Evolutionary conservation across 2,113 vertebrate species (phyloP).

Genomic region (Alosa alosa): DNA sequence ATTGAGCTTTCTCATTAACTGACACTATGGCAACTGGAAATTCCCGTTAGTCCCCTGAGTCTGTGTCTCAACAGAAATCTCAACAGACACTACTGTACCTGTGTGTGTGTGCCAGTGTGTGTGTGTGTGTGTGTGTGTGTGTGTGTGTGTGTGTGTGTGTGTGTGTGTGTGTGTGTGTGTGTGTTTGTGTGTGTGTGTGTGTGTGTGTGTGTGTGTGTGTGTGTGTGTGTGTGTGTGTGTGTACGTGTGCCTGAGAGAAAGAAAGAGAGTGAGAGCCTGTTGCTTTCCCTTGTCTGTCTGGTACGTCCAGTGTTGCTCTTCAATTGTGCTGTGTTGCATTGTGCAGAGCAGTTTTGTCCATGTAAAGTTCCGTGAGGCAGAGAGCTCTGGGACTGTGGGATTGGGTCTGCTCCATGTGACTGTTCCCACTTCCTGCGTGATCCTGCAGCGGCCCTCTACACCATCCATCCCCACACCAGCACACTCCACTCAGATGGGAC

Average conservation of each 20-base stretch:
- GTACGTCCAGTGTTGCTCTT: not conserved
- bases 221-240: constrained; percentile 20
- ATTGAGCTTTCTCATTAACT: not conserved
- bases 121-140: not conserved
- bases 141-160: constrained; percentile 10
- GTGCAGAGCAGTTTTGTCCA: not conserved
- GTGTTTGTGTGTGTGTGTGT: not conserved
- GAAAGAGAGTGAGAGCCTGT: not conserved
- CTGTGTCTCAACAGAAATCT: constrained; percentile 24
- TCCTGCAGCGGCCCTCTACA: not conserved
- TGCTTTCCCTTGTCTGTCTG: not conserved
- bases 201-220: constrained; percentile 19
- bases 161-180: constrained; percentile 1
- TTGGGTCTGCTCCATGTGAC: not conserved
- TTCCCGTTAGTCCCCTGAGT: constrained; percentile 31
- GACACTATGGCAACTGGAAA: not conserved
- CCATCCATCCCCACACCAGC: not conserved
- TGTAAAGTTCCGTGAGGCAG: not conserved
- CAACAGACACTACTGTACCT: constrained; percentile 2
- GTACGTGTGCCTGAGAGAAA: not conserved
- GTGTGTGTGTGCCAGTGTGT: constrained; percentile 19
- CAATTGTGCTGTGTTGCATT: not conserved
- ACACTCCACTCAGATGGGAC: not conserved
- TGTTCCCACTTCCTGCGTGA: not conserved
- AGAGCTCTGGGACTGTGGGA: not conserved